phyloP scores from a whole-genome alignment of 2,797 vertebrate genomes.

The Rhincodon typus region DNA sequence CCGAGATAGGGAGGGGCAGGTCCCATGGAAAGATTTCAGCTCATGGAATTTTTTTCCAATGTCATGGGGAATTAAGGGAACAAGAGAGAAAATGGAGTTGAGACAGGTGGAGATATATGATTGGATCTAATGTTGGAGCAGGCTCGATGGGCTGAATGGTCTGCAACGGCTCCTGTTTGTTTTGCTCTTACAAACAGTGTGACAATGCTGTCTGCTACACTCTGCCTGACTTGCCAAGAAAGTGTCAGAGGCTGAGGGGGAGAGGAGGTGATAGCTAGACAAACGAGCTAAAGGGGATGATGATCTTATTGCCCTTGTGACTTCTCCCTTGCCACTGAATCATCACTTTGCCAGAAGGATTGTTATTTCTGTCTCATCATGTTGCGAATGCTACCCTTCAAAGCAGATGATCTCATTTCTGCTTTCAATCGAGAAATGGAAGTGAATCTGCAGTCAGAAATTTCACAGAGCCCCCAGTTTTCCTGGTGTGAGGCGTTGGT shows the following conservation, averaged over 20 bases:
- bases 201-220: background rate
- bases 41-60: too few relatives aligned
- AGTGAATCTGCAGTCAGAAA: background rate
- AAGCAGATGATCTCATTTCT: background rate
- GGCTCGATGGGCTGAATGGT: too few relatives aligned
- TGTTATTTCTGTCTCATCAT: background rate
- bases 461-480: background rate
- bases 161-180: background rate
- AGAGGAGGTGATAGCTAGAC: background rate
- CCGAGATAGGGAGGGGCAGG: background rate
- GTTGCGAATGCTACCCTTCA: background rate
- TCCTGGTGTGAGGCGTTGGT: background rate
- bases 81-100: too few relatives aligned
- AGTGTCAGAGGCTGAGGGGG: background rate
- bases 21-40: too few relatives aligned
- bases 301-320: background rate
- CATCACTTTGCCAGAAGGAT: background rate
- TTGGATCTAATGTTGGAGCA: background rate
- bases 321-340: background rate
- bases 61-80: too few relatives aligned
- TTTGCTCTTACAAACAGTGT: background rate
- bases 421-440: background rate
- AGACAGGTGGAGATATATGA: too few relatives aligned
- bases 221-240: background rate
- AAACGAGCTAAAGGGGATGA: background rate